Evolutionary conservation across 2,888 invertebrate genomes (phyloP).

Genomic region (Folsomia candida): DNA sequence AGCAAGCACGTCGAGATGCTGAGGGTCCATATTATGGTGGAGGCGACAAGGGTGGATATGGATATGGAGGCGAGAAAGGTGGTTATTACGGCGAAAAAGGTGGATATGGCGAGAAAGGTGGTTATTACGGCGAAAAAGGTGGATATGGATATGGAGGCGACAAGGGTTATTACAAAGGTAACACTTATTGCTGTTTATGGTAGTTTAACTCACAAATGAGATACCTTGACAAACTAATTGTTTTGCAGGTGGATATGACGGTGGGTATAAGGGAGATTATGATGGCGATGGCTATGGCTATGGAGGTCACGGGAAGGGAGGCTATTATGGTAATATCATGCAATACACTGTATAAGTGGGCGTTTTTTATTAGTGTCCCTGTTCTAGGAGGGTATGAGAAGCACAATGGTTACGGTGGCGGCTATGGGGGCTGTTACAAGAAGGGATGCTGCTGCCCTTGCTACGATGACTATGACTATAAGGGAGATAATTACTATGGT

Average conservation of each 20-base stretch:
- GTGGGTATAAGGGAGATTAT: slow-evolving; percentile 1
- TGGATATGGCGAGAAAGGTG: slow-evolving; percentile 2
- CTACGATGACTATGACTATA: slow-evolving; percentile 3
- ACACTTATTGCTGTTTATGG: neutral
- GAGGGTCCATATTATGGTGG: slow-evolving; percentile 6
- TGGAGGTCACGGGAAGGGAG: too few species aligned
- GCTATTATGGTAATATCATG: too few species aligned
- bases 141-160: slow-evolving; percentile 8
- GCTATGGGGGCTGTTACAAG: slow-evolving; percentile 13
- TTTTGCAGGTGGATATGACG: neutral
- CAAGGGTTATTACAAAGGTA: neutral
- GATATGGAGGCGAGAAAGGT: slow-evolving; percentile 3
- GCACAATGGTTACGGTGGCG: slow-evolving; percentile 2
- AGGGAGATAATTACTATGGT: slow-evolving; percentile 7
- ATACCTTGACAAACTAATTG: neutral
- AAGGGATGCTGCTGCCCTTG: neutral
- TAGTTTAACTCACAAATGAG: neutral
- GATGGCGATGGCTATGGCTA: slow-evolving; percentile 15
- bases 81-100: slow-evolving; percentile 11
- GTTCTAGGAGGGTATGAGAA: neutral
- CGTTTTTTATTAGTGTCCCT: neutral
- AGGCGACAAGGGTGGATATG: neutral
- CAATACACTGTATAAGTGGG: too few species aligned
- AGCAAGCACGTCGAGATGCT: neutral
- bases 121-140: slow-evolving; percentile 14